These are phyloP conservation scores for Gephyroberyx darwinii DNA, from an alignment of 2,797 vertebrate species.

Conservation along the genomic window DNA sequence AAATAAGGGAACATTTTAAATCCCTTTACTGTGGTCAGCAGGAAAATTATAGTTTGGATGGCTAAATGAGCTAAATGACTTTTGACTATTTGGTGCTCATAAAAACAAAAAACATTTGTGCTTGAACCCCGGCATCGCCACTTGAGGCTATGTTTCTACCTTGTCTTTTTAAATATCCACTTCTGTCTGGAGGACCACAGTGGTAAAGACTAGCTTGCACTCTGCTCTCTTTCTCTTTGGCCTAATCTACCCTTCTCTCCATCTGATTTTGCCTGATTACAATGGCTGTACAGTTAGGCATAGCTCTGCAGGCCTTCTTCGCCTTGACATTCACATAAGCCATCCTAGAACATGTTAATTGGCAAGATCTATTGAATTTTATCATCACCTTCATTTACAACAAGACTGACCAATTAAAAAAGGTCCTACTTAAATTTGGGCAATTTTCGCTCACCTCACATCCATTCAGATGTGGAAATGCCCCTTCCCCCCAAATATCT, in stretches of 20 bases:
- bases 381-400: neutral
- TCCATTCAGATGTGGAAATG: neutral
- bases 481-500: neutral
- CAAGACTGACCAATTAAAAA: neutral
- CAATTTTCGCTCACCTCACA: neutral
- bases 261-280: neutral
- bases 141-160: neutral
- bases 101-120: too few species aligned
- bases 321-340: neutral
- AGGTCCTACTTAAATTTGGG: neutral
- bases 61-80: too few species aligned
- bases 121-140: too few species aligned
- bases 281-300: constrained; percentile 29
- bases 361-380: neutral
- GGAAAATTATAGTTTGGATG: too few species aligned
- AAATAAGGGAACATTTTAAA: too few species aligned
- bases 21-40: too few species aligned
- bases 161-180: neutral
- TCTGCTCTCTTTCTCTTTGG: constrained; percentile 26
- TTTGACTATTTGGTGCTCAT: too few species aligned
- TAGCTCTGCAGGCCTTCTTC: constrained; percentile 5
- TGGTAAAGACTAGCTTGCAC: constrained; percentile 3
- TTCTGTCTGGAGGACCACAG: constrained; percentile 23
- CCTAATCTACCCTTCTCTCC: neutral
- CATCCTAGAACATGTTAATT: neutral